phyloP scores from a whole-genome alignment of 2,113 vertebrate species.

The Meriones unguiculatus region DNA sequence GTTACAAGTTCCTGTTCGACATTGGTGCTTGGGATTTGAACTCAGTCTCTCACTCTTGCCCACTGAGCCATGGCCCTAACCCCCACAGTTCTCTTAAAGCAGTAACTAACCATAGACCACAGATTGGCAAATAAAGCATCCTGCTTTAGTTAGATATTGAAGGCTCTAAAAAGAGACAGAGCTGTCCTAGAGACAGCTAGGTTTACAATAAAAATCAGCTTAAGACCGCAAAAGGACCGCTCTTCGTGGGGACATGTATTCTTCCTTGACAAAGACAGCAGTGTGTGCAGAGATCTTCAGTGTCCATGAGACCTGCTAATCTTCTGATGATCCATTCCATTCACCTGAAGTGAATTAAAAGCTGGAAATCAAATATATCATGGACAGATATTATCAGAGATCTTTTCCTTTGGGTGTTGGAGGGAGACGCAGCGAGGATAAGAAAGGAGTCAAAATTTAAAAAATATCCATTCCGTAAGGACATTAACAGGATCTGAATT shows the following conservation, averaged over 20 bases:
- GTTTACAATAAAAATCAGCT: conserved; percentile 45
- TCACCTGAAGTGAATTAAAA: background rate
- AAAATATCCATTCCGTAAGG: background rate
- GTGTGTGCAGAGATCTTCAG: background rate
- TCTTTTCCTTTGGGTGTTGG: background rate
- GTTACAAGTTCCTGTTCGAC: background rate
- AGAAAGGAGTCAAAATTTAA: background rate
- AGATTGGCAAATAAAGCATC: background rate
- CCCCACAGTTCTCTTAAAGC: background rate
- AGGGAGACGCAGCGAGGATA: no score
- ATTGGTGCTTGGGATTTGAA: background rate
- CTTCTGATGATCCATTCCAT: background rate
- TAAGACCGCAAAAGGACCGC: conserved; percentile 45
- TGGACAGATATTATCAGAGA: background rate
- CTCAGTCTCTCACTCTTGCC: background rate
- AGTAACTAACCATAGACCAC: background rate
- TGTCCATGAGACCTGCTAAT: background rate
- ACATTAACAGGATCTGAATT: background rate
- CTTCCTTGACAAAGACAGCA: background rate
- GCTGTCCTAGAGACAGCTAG: conserved; percentile 25
- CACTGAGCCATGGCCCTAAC: no score
- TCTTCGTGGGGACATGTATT: background rate
- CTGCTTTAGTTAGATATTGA: conserved; percentile 6
- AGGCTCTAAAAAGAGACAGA: no score
- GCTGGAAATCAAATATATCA: conserved; percentile 6